Conservation (phyloP, 2,113 vertebrate species). For the Syrrhaptes paradoxus region DNA sequence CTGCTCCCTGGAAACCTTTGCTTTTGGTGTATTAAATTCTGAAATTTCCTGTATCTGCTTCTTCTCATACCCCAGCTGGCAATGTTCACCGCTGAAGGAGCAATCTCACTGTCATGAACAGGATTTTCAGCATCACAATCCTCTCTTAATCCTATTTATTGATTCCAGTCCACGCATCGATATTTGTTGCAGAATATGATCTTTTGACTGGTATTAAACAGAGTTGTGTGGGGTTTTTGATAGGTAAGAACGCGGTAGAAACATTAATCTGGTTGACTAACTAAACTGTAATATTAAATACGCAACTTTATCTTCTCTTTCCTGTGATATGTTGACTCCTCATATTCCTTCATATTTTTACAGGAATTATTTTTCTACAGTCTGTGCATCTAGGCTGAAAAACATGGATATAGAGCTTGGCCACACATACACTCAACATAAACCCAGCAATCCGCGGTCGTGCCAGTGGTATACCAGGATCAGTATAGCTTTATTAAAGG, state of each 20-base stretch:
- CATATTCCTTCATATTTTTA: not conserved
- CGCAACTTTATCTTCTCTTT: not conserved
- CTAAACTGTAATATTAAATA: not conserved
- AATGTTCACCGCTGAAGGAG: not conserved
- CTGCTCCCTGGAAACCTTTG: not conserved
- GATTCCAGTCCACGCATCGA: not conserved
- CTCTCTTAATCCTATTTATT: not conserved
- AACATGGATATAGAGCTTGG: not conserved
- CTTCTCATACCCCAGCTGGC: not conserved
- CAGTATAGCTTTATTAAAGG: not conserved
- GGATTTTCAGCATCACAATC: conserved; percentile 4
- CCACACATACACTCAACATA: not conserved
- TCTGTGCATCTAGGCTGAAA: not conserved
- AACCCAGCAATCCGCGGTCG: not conserved
- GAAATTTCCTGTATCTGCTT: not conserved
- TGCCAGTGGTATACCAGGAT: not conserved
- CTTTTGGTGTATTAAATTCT: not conserved
- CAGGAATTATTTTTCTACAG: not conserved
- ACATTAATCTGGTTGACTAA: not conserved
- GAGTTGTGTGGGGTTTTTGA: not conserved
- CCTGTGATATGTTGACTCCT: not conserved
- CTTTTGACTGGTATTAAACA: not conserved
- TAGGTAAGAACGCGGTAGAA: not conserved
- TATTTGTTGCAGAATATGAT: not conserved
- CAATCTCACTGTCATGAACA: not conserved